Evolutionary conservation across 2,113 vertebrate species (phyloP).

Genomic region (Sinosuthora webbiana): DNA sequence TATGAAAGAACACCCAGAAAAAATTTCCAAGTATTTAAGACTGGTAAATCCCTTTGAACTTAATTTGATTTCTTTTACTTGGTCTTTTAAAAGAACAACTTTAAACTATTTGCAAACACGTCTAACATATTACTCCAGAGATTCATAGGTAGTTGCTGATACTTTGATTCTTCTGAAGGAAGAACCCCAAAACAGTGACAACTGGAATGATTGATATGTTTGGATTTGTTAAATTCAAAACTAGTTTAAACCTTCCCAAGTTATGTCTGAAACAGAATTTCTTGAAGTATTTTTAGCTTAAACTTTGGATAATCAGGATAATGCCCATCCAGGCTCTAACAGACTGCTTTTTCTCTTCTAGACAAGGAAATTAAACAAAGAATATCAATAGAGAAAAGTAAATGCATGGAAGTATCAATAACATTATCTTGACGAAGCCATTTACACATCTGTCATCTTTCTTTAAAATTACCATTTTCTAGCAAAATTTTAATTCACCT

Average conservation of each 20-base stretch:
- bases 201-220: not conserved
- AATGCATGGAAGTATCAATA: not conserved
- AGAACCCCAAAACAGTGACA: not conserved
- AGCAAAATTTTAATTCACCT: not conserved
- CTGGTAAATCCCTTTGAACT: not conserved
- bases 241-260: not conserved
- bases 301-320: not conserved
- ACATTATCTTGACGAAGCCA: not conserved
- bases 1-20: not conserved
- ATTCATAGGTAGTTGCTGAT: not conserved
- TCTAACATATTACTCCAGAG: not conserved
- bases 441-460: not conserved
- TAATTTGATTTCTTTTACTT: not conserved
- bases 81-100: not conserved
- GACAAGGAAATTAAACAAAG: not conserved
- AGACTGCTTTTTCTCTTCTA: not conserved
- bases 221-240: not conserved
- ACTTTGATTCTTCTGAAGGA: not conserved
- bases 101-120: not conserved
- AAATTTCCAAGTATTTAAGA: not conserved
- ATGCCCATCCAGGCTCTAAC: not conserved
- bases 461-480: not conserved
- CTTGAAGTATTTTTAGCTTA: not conserved
- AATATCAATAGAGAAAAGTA: not conserved
- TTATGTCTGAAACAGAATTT: not conserved